phyloP scores from a whole-genome alignment of 2,888 invertebrate genomes.

The Vannuccia rotundouncinata region DNA sequence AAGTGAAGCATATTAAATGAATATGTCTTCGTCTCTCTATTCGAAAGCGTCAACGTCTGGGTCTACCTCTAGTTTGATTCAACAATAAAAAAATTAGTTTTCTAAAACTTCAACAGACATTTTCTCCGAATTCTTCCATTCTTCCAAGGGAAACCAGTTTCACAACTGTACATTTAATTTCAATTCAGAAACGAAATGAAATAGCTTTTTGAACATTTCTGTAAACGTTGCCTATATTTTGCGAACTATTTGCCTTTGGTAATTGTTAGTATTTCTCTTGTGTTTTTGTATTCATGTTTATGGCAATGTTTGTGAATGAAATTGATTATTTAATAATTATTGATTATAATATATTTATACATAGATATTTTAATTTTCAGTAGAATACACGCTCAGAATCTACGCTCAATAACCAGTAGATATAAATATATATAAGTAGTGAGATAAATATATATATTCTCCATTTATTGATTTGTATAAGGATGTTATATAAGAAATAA shows the following conservation, averaged over 20 bases:
- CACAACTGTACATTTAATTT: constrained; percentile 19
- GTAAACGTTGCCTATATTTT: background rate
- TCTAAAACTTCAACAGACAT: background rate
- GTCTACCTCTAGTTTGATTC: background rate
- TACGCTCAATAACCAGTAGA: constrained; percentile 9
- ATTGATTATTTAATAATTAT: background rate
- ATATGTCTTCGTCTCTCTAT: background rate
- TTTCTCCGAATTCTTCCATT: background rate
- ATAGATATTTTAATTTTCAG: background rate
- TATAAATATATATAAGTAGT: too few species aligned
- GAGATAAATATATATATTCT: too few species aligned
- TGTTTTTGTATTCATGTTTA: constrained; percentile 8
- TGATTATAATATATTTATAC: background rate
- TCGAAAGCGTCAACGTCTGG: background rate
- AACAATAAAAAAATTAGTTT: background rate
- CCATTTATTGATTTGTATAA: too few species aligned
- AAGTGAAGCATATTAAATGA: background rate
- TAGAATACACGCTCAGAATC: constrained; percentile 3
- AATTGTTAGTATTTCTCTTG: constrained; percentile 6
- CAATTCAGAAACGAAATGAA: background rate
- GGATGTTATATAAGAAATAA: too few species aligned
- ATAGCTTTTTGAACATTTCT: constrained; percentile 4
- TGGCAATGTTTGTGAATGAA: background rate
- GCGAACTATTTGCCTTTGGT: background rate
- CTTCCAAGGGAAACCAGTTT: background rate